Evolutionary conservation across 2,113 vertebrate genomes (phyloP).

Genomic region (Chionodraco myersi): DNA sequence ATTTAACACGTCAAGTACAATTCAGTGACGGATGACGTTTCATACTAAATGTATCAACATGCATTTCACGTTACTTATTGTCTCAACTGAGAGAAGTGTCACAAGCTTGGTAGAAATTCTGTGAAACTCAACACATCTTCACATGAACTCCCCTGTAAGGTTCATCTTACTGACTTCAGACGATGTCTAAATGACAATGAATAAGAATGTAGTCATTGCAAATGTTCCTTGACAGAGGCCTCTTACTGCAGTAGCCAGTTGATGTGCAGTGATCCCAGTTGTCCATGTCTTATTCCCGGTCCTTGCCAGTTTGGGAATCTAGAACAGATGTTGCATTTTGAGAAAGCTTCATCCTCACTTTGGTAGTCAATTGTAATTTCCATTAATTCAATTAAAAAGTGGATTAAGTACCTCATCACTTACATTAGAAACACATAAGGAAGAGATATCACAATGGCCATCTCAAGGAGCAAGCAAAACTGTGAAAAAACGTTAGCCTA

Average conservation of each 20-base stretch:
- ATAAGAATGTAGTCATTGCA: not conserved
- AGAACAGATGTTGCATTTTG: not conserved
- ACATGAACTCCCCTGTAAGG: not conserved
- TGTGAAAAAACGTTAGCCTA: not conserved
- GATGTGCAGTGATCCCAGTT: not conserved
- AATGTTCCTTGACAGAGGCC: not conserved
- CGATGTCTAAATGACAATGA: not conserved
- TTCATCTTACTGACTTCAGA: conserved; percentile 1
- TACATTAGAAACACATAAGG: not conserved
- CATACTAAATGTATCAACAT: conserved; percentile 1
- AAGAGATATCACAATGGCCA: not conserved
- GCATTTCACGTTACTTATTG: not conserved
- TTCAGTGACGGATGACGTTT: conserved; percentile 1
- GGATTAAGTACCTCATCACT: not conserved
- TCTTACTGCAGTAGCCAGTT: not conserved
- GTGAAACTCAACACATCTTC: conserved; percentile 6
- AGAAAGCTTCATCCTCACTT: not conserved
- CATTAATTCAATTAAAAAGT: too few relatives aligned
- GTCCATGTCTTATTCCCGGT: not conserved
- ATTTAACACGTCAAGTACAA: conserved; percentile 8
- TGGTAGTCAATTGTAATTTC: not conserved
- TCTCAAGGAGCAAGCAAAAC: not conserved
- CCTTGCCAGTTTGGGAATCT: not conserved
- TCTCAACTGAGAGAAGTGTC: conserved; percentile 21
- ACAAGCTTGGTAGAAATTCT: too few relatives aligned